A percentile compares a stretch with the other conserved stretches of the same genome.
Evolutionary conservation across 2,888 invertebrate genomes (phyloP).

Genomic region (Orchesellides sinensis): DNA sequence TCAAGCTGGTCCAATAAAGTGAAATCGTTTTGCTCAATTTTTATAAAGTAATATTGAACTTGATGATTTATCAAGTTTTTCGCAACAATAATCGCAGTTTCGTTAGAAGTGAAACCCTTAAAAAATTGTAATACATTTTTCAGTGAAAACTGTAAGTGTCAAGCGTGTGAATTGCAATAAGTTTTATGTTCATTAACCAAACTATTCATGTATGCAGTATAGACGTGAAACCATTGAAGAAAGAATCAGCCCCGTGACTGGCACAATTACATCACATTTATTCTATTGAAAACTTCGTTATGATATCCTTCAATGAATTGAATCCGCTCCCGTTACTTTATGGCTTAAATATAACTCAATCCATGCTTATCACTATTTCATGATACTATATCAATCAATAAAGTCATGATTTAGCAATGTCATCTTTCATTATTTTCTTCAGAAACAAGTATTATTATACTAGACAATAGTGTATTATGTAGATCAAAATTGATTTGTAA

Average conservation of each 20-base stretch:
- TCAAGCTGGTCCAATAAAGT: too few species aligned
- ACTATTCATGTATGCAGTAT: too few species aligned
- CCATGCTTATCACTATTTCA: slow-evolving; percentile 21
- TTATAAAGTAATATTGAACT: too few species aligned
- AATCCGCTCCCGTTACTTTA: neutral
- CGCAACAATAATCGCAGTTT: neutral
- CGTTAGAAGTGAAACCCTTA: too few species aligned
- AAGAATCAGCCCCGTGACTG: too few species aligned
- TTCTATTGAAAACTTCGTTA: neutral
- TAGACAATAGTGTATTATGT: neutral
- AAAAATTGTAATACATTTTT: too few species aligned
- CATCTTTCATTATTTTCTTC: slow-evolving; percentile 46
- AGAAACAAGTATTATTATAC: neutral
- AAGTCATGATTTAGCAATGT: slow-evolving; percentile 34
- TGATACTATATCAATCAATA: neutral
- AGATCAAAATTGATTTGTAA: neutral
- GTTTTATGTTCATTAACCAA: too few species aligned
- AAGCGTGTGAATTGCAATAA: too few species aligned
- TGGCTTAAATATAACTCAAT: neutral
- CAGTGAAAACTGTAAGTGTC: too few species aligned
- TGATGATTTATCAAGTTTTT: slow-evolving; percentile 1
- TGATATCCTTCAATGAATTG: neutral
- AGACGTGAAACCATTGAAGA: too few species aligned
- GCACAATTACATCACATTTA: neutral
- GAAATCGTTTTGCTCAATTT: too few species aligned